phyloP scores from a whole-genome alignment of 1,140 invertebrate species.

The Paralvinella palmiformis region DNA sequence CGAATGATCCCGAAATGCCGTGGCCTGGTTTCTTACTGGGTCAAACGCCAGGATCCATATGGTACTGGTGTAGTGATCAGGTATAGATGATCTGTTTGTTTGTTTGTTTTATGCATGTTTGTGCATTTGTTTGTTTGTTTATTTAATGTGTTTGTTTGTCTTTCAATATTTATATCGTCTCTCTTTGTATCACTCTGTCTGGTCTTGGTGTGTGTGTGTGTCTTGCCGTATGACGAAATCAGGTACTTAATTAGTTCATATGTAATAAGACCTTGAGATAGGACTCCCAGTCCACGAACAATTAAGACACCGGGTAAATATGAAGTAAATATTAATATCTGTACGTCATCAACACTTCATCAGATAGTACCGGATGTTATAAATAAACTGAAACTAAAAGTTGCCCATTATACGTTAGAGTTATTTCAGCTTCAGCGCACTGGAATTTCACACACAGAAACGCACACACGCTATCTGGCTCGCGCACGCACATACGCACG shows the following conservation, averaged over 20 bases:
- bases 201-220: too few relatives aligned
- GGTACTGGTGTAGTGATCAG: conserved; percentile 58
- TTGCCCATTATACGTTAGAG: not conserved
- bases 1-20: conserved; percentile 46
- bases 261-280: not conserved
- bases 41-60: conserved; percentile 51
- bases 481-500: not conserved
- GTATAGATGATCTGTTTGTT: conserved; percentile 30
- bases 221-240: not conserved
- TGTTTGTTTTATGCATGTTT: not conserved
- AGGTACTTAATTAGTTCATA: not conserved
- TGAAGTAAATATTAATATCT: too few relatives aligned
- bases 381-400: not conserved
- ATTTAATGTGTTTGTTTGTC: not conserved
- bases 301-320: too few relatives aligned
- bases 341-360: too few relatives aligned
- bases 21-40: conserved; percentile 54
- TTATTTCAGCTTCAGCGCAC: not conserved
- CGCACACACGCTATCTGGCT: not conserved
- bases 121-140: not conserved
- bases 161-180: not conserved
- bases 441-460: not conserved
- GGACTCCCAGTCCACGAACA: too few relatives aligned
- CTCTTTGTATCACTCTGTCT: not conserved
- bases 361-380: not conserved